These are phyloP conservation scores for Drosophila punjabiensis DNA, from an alignment of 1,140 invertebrate genomes.

Conservation along the genomic window DNA sequence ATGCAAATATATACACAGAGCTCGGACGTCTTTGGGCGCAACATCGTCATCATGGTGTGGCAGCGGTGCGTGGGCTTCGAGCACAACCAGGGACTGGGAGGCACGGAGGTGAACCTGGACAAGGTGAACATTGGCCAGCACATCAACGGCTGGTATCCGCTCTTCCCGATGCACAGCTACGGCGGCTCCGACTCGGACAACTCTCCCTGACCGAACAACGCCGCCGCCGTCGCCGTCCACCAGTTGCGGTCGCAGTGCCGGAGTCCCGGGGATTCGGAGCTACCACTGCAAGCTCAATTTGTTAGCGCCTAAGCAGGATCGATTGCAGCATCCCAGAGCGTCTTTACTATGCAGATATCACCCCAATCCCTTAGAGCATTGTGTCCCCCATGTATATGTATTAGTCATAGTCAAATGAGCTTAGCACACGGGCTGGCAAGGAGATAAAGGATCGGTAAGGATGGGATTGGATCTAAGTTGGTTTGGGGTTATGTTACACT, in stretches of 20 bases:
- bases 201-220: constrained; percentile 88
- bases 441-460: constrained; percentile 5
- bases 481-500: constrained; percentile 36
- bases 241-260: constrained; percentile 54
- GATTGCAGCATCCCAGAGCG: constrained; percentile 16
- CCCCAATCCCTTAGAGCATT: constrained; percentile 1
- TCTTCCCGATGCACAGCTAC: constrained; percentile 92
- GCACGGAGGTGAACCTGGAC: constrained; percentile 93
- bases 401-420: constrained; percentile 65
- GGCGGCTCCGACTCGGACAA: constrained; percentile 89
- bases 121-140: constrained; percentile 91
- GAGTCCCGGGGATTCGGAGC: constrained; percentile 17
- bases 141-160: constrained; percentile 94
- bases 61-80: constrained; percentile 94
- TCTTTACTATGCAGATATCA: constrained; percentile 6
- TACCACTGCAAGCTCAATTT: constrained; percentile 76
- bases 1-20: constrained; percentile 86
- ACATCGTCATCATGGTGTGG: constrained; percentile 94
- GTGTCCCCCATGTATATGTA: constrained; percentile 21
- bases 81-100: constrained; percentile 94
- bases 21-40: constrained; percentile 91
- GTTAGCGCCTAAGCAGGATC: constrained; percentile 67
- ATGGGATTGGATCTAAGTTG: background rate
- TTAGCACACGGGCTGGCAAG: constrained; percentile 47
- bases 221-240: constrained; percentile 10